Evolutionary conservation across 2,888 invertebrate genomes (phyloP), one percentile per base, ranked within the genome.

Genomic region (Parnassius glacialis): DNA sequence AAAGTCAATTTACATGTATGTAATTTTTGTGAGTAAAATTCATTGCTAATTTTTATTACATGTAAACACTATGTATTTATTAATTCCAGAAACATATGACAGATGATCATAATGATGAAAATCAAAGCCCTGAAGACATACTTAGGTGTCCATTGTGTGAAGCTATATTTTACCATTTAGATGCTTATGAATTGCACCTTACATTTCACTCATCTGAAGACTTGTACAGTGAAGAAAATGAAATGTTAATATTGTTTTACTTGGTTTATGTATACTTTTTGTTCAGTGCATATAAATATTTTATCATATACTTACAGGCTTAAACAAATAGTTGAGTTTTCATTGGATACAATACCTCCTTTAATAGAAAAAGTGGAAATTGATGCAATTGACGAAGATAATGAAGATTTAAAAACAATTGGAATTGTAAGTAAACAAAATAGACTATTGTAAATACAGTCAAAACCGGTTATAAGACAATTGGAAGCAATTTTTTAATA

Each of bases 121-220:
- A 94, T 68, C 89, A 89, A 68, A 79, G 80, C 62, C 90, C 90
- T 2, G 93, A 90, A 56, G 93, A 94, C 73, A 81, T 94, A 53
- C 85, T 94, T 50, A 91, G 93, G 61, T 94, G 94, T 73, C 94
- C 93, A 3, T 85, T 93, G 16, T 94, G 94, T 74, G 93, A 94
- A 66, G 94, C 94, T 11, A 81, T 94, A 52, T 94, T 94, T 76
- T 94, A 93, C 70, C 94, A 93, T 72, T 87, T 94, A 71, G 93
- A 92, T 78, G 94, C 94, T 0, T 94, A 94, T 73, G 93, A 93
- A 67, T 84, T 92, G 55, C 94, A 94, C 74, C 92, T 94, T 41
- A 92, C 91, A 59, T 93, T 93, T 76, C 94, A 94, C 74, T 88
- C 92, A 13, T 86, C 89, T 1, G 92, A 93, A 64, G 94, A 94